Conservation (phyloP, 2,113 vertebrate genomes). For the Haplochromis burtoni region DNA sequence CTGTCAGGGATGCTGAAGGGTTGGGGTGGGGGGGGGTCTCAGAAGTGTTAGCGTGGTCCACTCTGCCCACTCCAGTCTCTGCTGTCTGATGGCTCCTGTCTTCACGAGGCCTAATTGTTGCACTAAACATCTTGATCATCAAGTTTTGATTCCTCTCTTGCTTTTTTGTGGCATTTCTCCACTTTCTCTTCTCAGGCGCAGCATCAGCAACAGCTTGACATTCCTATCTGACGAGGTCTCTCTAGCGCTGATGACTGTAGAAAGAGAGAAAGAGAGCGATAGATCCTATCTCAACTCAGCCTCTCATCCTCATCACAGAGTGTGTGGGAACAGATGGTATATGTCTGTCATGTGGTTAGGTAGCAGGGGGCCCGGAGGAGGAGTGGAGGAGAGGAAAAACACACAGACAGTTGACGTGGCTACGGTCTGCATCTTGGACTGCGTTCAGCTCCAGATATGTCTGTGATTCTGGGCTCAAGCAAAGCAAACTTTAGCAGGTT, state of each 20-base stretch:
- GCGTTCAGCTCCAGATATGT: background rate
- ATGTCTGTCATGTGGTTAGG: slow-evolving; percentile 55
- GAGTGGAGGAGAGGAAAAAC: slow-evolving; percentile 22
- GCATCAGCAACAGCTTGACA: slow-evolving; percentile 27
- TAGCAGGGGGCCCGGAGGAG: slow-evolving; percentile 37
- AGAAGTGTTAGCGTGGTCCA: background rate
- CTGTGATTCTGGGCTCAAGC: background rate
- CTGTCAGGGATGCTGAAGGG: background rate
- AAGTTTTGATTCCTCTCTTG: background rate
- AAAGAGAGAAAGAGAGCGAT: slow-evolving; percentile 23
- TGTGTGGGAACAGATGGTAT: slow-evolving; percentile 52
- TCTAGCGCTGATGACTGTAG: slow-evolving; percentile 22
- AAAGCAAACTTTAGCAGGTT: background rate
- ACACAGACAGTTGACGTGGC: slow-evolving; percentile 34
- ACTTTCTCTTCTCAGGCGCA: background rate
- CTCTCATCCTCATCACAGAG: slow-evolving; percentile 19
- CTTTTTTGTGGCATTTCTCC: background rate
- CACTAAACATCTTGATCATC: background rate
- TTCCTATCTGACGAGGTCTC: slow-evolving; percentile 29
- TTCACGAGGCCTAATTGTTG: background rate
- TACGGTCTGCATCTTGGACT: slow-evolving; percentile 10
- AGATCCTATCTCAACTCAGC: slow-evolving; percentile 46
- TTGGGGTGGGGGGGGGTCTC: background rate
- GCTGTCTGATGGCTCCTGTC: background rate
- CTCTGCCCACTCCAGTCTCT: background rate